A percentile compares a stretch with the other conserved stretches of the same genome.
Conservation (phyloP, 1,140 invertebrate species). For the Frieseomelitta varia region DNA sequence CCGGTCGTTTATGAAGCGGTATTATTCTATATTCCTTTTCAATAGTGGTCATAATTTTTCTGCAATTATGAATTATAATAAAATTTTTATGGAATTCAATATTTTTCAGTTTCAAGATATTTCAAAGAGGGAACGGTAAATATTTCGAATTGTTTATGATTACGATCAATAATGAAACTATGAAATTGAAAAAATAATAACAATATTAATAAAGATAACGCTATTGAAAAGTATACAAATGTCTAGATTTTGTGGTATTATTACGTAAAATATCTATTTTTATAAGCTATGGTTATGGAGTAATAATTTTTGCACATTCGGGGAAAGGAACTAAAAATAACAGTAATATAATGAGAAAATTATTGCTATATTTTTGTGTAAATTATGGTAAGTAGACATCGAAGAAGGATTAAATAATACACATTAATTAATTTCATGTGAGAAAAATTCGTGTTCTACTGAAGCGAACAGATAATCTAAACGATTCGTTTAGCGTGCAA, state of each 20-base stretch:
- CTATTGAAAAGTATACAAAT: not conserved
- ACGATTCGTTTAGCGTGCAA: not conserved
- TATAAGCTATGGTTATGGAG: not conserved
- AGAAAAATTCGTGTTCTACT: not conserved
- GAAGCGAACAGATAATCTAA: too few species aligned
- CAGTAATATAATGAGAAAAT: not conserved
- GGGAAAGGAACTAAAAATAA: not conserved
- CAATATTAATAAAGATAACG: not conserved
- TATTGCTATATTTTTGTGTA: not conserved
- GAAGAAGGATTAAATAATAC: not conserved
- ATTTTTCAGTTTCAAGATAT: not conserved
- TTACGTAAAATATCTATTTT: constrained; percentile 8
- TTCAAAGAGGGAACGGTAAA: not conserved
- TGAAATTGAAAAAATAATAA: not conserved
- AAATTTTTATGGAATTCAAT: not conserved
- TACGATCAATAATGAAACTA: not conserved
- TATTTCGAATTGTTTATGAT: not conserved
- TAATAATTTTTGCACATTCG: not conserved
- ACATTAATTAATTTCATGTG: not conserved
- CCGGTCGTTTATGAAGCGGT: constrained; percentile 86
- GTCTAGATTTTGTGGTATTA: not conserved
- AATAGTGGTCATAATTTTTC: constrained; percentile 72
- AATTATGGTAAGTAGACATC: not conserved
- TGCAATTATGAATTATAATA: constrained; percentile 48
- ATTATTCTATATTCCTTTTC: constrained; percentile 81